phyloP scores from a whole-genome alignment of 23 tunicate species.

The Styela plicata region DNA sequence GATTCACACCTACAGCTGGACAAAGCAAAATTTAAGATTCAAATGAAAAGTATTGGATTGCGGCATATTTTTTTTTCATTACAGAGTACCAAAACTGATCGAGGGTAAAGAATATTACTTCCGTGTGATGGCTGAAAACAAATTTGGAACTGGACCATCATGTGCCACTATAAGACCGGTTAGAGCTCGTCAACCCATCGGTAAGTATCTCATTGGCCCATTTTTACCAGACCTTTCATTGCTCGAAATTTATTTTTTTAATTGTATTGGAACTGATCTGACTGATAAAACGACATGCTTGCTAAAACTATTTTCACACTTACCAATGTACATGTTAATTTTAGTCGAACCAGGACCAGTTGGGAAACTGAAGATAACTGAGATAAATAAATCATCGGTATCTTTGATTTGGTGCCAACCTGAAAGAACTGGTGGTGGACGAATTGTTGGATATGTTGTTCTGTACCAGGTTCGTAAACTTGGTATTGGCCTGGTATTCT shows the following conservation, averaged over 20 bases:
- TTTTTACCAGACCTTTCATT: no score
- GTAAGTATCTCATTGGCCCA: neutral
- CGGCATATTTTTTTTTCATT: no score
- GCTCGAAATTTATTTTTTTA: no score
- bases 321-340: no score
- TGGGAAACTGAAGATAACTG: constrained; percentile 36
- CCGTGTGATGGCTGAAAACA: constrained; percentile 41
- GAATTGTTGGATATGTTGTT: constrained; percentile 78
- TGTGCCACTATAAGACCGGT: constrained; percentile 36
- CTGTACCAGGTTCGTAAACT: constrained; percentile 19
- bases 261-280: no score
- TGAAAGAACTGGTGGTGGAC: constrained; percentile 57
- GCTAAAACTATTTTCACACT: no score
- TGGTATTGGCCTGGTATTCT: neutral
- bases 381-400: constrained; percentile 50
- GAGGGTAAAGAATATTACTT: constrained; percentile 54
- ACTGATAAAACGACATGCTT: no score
- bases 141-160: constrained; percentile 39
- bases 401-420: constrained; percentile 72
- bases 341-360: constrained; percentile 85
- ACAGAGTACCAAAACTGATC: constrained; percentile 61
- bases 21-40: neutral
- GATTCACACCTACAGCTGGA: neutral
- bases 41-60: no score
- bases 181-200: constrained; percentile 51